Evolutionary conservation across 2,888 invertebrate species (phyloP).

Genomic region (Sarcophaga carnaria): DNA sequence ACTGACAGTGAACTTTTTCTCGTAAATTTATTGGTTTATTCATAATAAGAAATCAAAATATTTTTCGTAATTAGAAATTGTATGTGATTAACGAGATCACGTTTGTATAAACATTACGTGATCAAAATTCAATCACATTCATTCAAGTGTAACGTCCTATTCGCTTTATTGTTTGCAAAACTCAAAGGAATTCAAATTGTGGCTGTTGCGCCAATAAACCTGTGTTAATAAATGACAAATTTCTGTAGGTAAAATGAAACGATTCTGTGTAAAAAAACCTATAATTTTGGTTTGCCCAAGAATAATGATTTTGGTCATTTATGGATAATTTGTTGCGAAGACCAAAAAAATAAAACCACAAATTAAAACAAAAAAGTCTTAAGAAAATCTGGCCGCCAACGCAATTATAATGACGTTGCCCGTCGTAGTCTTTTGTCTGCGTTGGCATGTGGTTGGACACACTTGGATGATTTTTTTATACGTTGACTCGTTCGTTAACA

Average conservation of each 20-base stretch:
- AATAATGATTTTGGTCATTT: constrained; percentile 28
- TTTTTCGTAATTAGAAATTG: constrained; percentile 54
- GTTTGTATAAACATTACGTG: constrained; percentile 64
- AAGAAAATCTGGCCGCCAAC: constrained; percentile 35
- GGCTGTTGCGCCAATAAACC: neutral
- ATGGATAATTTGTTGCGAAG: constrained; percentile 49
- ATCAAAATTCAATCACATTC: constrained; percentile 46
- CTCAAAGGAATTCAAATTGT: constrained; percentile 43
- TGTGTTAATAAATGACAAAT: constrained; percentile 16
- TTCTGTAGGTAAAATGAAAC: constrained; percentile 34
- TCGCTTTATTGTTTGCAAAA: constrained; percentile 18
- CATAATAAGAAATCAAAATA: constrained; percentile 45
- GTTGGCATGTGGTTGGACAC: constrained; percentile 69
- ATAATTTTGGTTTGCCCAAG: constrained; percentile 48
- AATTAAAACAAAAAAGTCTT: constrained; percentile 9
- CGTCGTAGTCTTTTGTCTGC: constrained; percentile 40
- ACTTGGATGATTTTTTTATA: constrained; percentile 73
- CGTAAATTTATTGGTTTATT: constrained; percentile 50
- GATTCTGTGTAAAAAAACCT: neutral
- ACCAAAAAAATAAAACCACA: constrained; percentile 3
- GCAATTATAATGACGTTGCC: constrained; percentile 36
- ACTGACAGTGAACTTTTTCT: constrained; percentile 30
- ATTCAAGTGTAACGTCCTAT: constrained; percentile 51
- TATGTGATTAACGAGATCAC: constrained; percentile 69
- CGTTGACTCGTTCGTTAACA: constrained; percentile 27